phyloP scores from a whole-genome alignment of 2,113 vertebrate species.

The Muntiacus muntjak region DNA sequence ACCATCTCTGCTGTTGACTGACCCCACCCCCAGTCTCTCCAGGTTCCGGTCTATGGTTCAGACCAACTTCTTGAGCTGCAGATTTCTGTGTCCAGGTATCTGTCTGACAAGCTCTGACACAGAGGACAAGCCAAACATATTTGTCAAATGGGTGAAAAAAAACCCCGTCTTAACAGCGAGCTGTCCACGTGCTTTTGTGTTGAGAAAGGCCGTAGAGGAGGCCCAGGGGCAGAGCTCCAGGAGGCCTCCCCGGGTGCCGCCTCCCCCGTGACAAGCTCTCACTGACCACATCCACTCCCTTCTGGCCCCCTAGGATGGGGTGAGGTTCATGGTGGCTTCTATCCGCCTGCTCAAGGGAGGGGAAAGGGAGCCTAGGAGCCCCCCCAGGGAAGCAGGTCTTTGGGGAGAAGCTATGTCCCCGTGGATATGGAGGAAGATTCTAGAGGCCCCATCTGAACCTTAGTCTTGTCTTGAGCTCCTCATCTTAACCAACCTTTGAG shows the following conservation, averaged over 20 bases:
- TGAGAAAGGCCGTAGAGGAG: conserved; percentile 32
- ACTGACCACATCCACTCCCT: not conserved
- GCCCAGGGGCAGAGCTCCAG: not conserved
- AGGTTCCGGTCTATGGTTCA: not conserved
- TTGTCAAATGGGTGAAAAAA: not conserved
- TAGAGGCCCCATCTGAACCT: not conserved
- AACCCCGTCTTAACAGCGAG: not conserved
- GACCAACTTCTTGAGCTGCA: not conserved
- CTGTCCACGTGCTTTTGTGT: not conserved
- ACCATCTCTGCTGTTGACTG: not conserved
- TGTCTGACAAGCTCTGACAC: not conserved
- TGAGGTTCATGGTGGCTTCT: too few relatives aligned
- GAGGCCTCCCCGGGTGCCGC: not conserved
- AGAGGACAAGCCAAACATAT: not conserved
- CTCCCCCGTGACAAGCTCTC: not conserved
- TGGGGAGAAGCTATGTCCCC: not conserved
- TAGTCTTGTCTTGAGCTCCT: not conserved
- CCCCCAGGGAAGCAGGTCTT: not conserved
- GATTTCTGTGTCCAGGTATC: not conserved
- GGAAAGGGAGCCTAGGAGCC: not conserved
- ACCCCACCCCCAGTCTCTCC: not conserved
- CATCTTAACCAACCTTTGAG: not conserved
- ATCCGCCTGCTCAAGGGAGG: fast-evolving
- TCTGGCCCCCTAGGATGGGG: too few relatives aligned
- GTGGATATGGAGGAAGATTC: not conserved